phyloP scores from a whole-genome alignment of 2,797 vertebrate species.

The Microctenopoma lineatum region DNA sequence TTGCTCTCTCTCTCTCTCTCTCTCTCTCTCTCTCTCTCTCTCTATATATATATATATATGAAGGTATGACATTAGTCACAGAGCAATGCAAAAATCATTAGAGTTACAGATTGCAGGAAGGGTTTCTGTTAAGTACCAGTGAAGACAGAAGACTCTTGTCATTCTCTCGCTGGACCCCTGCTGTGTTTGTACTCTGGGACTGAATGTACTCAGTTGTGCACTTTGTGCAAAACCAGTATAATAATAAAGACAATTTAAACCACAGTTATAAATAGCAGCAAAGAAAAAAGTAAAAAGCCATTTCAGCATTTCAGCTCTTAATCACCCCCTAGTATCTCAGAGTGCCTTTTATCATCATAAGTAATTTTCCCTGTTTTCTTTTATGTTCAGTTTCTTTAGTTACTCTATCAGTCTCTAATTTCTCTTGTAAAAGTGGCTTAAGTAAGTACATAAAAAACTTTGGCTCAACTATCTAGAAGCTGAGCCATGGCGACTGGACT shows the following conservation, averaged over 20 bases:
- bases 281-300: conserved; percentile 1
- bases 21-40: no score
- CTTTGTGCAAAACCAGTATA: neutral
- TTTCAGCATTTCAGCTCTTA: conserved; percentile 9
- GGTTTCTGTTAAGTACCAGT: neutral
- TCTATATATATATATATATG: no score
- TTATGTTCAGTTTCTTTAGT: neutral
- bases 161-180: neutral
- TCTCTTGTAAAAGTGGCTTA: no score
- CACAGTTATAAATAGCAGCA: conserved; percentile 1
- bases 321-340: conserved; percentile 1
- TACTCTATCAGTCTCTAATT: neutral
- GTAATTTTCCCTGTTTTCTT: neutral
- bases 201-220: neutral
- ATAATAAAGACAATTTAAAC: neutral
- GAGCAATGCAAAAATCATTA: neutral
- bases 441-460: no score
- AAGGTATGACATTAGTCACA: neutral
- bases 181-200: neutral
- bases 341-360: conserved; percentile 11
- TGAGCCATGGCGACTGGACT: no score
- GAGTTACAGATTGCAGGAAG: neutral
- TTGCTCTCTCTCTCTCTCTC: no score
- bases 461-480: no score
- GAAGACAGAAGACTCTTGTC: conserved; percentile 8